phyloP scores from a whole-genome alignment of 2,797 vertebrate species.

The Onychomys torridus region DNA sequence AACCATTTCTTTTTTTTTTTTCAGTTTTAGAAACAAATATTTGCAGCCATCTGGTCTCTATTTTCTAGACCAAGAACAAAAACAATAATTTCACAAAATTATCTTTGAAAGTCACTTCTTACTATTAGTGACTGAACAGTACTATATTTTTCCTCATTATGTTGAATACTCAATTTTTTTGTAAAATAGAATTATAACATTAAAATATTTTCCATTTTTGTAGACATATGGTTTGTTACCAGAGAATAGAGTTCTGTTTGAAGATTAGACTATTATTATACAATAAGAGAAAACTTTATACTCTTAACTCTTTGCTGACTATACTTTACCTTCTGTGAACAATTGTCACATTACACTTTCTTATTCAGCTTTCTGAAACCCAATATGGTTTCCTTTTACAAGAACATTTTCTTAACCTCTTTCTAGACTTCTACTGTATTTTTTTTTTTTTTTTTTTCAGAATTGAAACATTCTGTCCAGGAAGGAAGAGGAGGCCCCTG shows the following conservation, averaged over 20 bases:
- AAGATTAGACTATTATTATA: neutral
- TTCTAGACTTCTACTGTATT: neutral
- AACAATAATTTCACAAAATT: constrained; percentile 36
- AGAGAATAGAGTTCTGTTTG: constrained; percentile 39
- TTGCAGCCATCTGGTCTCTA: constrained; percentile 31
- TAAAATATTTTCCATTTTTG: constrained; percentile 21
- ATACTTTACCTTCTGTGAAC: neutral
- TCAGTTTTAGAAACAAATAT: constrained; percentile 38
- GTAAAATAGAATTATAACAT: constrained; percentile 31
- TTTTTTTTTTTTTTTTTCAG: neutral
- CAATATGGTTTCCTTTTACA: neutral
- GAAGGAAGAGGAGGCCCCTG: neutral
- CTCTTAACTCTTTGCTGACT: neutral
- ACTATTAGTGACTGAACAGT: neutral
- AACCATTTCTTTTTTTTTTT: constrained; percentile 45
- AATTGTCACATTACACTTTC: neutral
- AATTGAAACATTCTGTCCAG: neutral
- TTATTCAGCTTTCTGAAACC: neutral
- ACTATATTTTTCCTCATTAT: neutral
- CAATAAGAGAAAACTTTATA: neutral
- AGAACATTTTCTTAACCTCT: neutral
- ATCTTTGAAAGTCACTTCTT: constrained; percentile 50
- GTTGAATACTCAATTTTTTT: neutral
- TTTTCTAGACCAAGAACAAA: constrained; percentile 32
- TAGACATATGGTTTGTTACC: neutral